Evolutionary conservation across 1,140 invertebrate genomes (phyloP).

Genomic region (Drosophila simulans): DNA sequence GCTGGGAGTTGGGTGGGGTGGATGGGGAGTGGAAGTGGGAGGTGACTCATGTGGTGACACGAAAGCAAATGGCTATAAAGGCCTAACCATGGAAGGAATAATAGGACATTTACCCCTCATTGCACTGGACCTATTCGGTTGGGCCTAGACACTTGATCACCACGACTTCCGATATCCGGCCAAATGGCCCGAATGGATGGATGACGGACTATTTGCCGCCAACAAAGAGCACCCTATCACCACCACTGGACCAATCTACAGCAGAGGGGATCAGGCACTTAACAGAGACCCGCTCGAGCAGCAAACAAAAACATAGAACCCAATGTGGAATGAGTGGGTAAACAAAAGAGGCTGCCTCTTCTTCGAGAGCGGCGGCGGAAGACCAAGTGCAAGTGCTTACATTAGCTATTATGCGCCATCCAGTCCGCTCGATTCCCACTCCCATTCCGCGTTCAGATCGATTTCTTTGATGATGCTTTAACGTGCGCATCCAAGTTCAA

Average conservation of each 20-base stretch:
- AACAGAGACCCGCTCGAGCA: slow-evolving; percentile 23
- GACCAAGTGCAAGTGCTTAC: slow-evolving; percentile 66
- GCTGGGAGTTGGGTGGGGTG: not conserved
- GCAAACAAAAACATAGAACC: slow-evolving; percentile 11
- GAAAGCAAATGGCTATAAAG: no score
- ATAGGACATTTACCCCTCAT: no score
- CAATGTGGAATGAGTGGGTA: slow-evolving; percentile 50
- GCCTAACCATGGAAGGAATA: no score
- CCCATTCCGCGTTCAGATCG: slow-evolving; percentile 20
- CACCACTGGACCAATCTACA: slow-evolving; percentile 35
- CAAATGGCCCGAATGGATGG: not conserved
- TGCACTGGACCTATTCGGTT: no score
- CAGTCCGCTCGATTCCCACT: not conserved
- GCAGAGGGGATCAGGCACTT: slow-evolving; percentile 18
- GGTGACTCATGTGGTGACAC: not conserved
- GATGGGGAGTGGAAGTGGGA: not conserved
- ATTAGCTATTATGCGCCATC: slow-evolving; percentile 64
- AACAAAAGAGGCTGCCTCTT: slow-evolving; percentile 45
- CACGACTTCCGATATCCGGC: not conserved
- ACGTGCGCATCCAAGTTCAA: slow-evolving; percentile 53
- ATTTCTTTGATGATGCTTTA: slow-evolving; percentile 71
- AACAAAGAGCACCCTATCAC: slow-evolving; percentile 2
- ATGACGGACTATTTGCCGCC: not conserved
- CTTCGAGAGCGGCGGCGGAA: not conserved
- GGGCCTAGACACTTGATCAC: no score